phyloP scores from a whole-genome alignment of 2,888 invertebrate species.

The Abrostola tripartita region DNA sequence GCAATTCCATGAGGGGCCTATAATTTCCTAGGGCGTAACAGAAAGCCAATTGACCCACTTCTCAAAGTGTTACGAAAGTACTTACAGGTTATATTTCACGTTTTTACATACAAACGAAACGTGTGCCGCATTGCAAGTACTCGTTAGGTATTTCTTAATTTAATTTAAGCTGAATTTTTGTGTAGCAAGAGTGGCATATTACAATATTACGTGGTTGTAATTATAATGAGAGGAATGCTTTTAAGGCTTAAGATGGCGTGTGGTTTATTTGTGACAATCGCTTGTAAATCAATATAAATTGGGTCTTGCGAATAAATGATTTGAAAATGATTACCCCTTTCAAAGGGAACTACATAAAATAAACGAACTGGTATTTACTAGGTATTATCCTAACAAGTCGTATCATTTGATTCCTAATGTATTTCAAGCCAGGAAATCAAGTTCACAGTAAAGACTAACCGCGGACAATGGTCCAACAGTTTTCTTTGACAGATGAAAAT shows the following conservation, averaged over 20 bases:
- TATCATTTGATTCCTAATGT: no score
- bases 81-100: slow-evolving; percentile 63
- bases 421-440: no score
- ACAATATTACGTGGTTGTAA: neutral
- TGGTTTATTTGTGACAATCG: no score
- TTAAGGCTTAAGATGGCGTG: no score
- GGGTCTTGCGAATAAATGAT: neutral
- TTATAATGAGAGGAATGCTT: neutral
- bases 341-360: no score
- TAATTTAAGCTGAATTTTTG: slow-evolving; percentile 12
- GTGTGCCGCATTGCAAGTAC: slow-evolving; percentile 55
- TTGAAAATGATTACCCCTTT: no score
- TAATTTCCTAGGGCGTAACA: slow-evolving; percentile 55
- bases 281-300: no score
- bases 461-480: no score
- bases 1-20: slow-evolving; percentile 50
- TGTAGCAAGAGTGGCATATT: neutral
- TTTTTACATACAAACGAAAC: slow-evolving; percentile 70
- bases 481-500: no score
- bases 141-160: slow-evolving; percentile 32
- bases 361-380: no score
- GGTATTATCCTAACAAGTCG: no score
- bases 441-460: no score
- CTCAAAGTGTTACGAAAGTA: slow-evolving; percentile 22
- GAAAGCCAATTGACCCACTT: slow-evolving; percentile 68